These are phyloP conservation scores for Flexamia atlantica DNA, from an alignment of 2,888 invertebrate species.

Conservation along the genomic window DNA sequence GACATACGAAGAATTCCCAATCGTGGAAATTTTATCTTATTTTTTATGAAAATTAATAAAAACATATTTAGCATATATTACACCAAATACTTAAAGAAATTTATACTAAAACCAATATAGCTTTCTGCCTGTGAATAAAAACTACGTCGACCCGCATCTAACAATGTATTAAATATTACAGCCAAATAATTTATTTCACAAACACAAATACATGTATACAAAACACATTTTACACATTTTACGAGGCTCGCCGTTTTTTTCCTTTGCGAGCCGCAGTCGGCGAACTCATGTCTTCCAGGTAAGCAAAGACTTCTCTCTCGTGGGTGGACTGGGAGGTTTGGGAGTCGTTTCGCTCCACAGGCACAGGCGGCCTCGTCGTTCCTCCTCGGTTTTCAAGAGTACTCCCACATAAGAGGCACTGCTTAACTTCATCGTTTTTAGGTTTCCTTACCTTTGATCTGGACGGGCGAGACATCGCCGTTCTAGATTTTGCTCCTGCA, in stretches of 20 bases:
- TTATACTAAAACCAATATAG: too few relatives aligned
- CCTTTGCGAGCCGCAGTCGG: not conserved
- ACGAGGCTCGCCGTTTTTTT: not conserved
- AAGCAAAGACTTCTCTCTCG: conserved; percentile 1
- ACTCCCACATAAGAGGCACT: not conserved
- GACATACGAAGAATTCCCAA: too few relatives aligned
- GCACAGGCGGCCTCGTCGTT: not conserved
- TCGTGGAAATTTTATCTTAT: too few relatives aligned
- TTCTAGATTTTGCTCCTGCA: not conserved
- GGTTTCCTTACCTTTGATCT: not conserved
- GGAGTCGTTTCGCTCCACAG: not conserved
- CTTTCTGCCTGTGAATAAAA: too few relatives aligned
- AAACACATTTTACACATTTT: too few relatives aligned
- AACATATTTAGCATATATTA: too few relatives aligned
- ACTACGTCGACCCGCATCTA: too few relatives aligned
- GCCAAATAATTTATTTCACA: too few relatives aligned
- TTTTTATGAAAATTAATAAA: too few relatives aligned
- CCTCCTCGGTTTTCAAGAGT: not conserved
- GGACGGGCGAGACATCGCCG: not conserved
- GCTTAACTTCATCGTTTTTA: not conserved
- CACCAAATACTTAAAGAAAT: too few relatives aligned
- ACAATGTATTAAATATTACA: too few relatives aligned
- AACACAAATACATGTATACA: too few relatives aligned
- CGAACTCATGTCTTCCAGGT: not conserved
- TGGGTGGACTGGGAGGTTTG: not conserved